These are phyloP conservation scores for Eleutherodactylus coqui DNA, from an alignment of 2,797 vertebrate species.

Conservation along the genomic window DNA sequence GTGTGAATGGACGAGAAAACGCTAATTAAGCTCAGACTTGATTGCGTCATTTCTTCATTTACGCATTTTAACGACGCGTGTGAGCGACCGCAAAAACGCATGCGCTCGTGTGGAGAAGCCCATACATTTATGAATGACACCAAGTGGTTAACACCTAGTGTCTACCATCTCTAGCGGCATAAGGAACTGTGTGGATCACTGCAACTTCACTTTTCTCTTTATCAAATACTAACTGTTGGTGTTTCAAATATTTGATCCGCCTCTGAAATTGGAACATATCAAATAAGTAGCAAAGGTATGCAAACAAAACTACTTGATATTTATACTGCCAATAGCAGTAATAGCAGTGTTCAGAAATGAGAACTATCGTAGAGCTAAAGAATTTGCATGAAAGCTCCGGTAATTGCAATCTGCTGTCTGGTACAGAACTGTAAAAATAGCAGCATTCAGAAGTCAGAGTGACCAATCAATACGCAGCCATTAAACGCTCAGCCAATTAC, in stretches of 20 bases:
- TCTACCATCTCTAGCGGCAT: slow-evolving; percentile 11
- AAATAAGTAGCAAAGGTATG: slow-evolving; percentile 66
- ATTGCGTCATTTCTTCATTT: too few species aligned
- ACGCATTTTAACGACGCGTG: too few species aligned
- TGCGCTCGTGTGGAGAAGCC: too few species aligned
- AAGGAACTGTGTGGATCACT: not conserved
- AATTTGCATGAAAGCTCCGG: slow-evolving; percentile 66
- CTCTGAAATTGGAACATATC: slow-evolving; percentile 68
- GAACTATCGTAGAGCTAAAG: slow-evolving; percentile 63
- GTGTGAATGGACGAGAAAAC: too few species aligned
- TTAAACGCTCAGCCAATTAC: slow-evolving; percentile 89
- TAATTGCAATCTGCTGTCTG: slow-evolving; percentile 71
- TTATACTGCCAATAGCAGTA: slow-evolving; percentile 67
- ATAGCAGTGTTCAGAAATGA: slow-evolving; percentile 73
- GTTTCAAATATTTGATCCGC: slow-evolving; percentile 44
- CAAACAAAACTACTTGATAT: slow-evolving; percentile 62
- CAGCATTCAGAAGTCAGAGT: slow-evolving; percentile 73
- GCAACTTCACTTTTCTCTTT: slow-evolving; percentile 19
- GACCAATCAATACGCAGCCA: slow-evolving; percentile 83
- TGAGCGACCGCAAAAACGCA: too few species aligned
- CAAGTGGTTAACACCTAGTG: not conserved
- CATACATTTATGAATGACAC: too few species aligned
- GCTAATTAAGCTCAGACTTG: too few species aligned
- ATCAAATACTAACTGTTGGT: slow-evolving; percentile 13
- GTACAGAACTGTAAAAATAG: slow-evolving; percentile 75